These are phyloP conservation scores for Trissonchulus sp. DNA, from an alignment of 2,888 invertebrate species.

Conservation along the genomic window DNA sequence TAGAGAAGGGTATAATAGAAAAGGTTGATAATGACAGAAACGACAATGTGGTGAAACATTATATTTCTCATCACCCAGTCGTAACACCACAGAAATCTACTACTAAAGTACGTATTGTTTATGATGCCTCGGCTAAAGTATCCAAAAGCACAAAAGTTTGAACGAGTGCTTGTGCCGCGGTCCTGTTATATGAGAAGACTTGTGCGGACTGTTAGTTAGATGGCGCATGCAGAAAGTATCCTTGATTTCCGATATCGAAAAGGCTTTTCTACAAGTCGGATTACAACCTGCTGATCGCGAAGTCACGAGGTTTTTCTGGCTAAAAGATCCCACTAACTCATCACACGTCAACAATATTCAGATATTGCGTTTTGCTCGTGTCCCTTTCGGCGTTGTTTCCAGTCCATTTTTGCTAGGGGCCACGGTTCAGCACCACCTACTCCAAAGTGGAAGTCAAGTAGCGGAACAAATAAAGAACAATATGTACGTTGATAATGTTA, in stretches of 20 bases:
- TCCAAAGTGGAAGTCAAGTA: too few species aligned
- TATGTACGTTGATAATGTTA: not conserved
- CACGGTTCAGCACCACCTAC: too few species aligned
- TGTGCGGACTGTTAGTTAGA: not conserved
- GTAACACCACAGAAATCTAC: not conserved
- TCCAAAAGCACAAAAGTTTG: conserved; percentile 10
- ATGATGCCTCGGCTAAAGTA: conserved; percentile 10
- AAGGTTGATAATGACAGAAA: too few species aligned
- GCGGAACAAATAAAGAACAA: not conserved
- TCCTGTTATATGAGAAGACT: conserved; percentile 5
- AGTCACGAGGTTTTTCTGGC: too few species aligned
- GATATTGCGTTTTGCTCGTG: too few species aligned
- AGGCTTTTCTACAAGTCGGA: not conserved
- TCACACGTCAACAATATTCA: too few species aligned
- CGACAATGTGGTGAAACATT: not conserved
- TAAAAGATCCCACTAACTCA: conserved; percentile 8
- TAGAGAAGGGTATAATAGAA: not conserved
- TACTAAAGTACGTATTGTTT: not conserved
- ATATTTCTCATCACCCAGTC: conserved; percentile 7
- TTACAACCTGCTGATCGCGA: too few species aligned
- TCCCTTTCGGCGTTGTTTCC: too few species aligned
- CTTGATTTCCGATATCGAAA: too few species aligned
- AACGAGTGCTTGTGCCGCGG: not conserved
- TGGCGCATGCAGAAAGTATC: not conserved
- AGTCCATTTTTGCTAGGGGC: too few species aligned